These are phyloP conservation scores for Pseudopleuronectes americanus DNA, from an alignment of 2,797 vertebrate species.

Conservation along the genomic window DNA sequence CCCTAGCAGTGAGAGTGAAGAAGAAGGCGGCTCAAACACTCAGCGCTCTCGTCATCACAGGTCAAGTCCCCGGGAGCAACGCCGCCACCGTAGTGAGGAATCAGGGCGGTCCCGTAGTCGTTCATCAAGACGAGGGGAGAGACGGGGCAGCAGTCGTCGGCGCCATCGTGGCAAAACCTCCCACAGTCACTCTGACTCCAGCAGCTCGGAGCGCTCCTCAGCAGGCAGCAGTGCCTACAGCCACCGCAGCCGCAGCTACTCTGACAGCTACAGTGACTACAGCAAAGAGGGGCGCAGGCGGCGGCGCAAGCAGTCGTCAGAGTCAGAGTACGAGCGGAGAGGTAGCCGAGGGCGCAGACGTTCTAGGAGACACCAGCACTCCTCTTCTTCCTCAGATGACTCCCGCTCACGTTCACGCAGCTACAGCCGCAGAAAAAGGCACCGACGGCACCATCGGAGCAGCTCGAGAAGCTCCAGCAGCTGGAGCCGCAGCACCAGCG, in stretches of 20 bases:
- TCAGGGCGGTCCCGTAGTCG: conserved; percentile 90
- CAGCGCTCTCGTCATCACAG: conserved; percentile 86
- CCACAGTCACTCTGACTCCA: conserved; percentile 90
- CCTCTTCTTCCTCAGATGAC: conserved; percentile 88
- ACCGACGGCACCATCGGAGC: conserved; percentile 85
- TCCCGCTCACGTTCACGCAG: conserved; percentile 92
- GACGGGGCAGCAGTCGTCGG: conserved; percentile 83
- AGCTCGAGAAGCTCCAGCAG: conserved; percentile 86
- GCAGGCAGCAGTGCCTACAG: conserved; percentile 91
- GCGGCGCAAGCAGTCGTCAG: conserved; percentile 89
- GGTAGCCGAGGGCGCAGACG: conserved; percentile 83
- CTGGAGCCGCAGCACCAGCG: conserved; percentile 92
- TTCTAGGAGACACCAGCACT: conserved; percentile 90
- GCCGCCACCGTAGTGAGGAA: conserved; percentile 91
- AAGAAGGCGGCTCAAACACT: conserved; percentile 84
- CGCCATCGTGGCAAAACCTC: conserved; percentile 85
- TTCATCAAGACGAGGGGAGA: conserved; percentile 84
- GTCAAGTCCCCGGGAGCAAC: conserved; percentile 81
- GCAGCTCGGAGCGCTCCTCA: conserved; percentile 92
- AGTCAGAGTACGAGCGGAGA: conserved; percentile 90
- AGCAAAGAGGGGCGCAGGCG: conserved; percentile 86
- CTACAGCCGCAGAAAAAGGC: conserved; percentile 87
- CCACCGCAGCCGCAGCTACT: conserved; percentile 90
- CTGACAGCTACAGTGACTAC: conserved; percentile 95
- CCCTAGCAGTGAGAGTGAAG: conserved; percentile 92